A percentile compares a stretch with the other conserved stretches of the same genome.
These are phyloP conservation scores for Asteroscopus sphinx DNA, from an alignment of 2,888 invertebrate genomes.

Conservation along the genomic window DNA sequence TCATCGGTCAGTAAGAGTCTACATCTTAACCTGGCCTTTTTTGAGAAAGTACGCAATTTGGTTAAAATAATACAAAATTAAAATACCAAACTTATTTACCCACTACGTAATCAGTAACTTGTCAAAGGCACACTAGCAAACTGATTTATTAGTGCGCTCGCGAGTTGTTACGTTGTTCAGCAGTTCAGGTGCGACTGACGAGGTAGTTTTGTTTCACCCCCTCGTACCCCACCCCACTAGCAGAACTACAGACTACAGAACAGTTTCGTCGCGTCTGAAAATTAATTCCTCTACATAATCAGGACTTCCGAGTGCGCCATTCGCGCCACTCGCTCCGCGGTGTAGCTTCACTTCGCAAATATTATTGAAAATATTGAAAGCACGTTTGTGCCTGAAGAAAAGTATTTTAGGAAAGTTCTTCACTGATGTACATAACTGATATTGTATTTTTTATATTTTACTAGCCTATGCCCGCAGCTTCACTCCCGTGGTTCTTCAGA, in stretches of 20 bases:
- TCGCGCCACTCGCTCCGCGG: slow-evolving; percentile 60
- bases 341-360: slow-evolving; percentile 77
- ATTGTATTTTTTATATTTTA: too few species aligned
- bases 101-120: slow-evolving; percentile 24
- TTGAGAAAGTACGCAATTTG: too few species aligned
- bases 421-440: slow-evolving; percentile 5
- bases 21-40: too few species aligned
- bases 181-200: slow-evolving; percentile 83
- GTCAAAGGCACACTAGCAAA: slow-evolving; percentile 64
- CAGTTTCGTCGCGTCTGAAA: slow-evolving; percentile 88
- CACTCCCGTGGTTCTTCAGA: too few species aligned
- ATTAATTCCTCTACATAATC: slow-evolving; percentile 90
- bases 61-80: not conserved
- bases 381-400: slow-evolving; percentile 22
- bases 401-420: slow-evolving; percentile 27
- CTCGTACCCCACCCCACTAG: slow-evolving; percentile 53
- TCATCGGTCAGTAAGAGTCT: too few species aligned
- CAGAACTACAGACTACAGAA: slow-evolving; percentile 78
- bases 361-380: slow-evolving; percentile 50
- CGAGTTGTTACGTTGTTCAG: slow-evolving; percentile 77
- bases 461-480: too few species aligned
- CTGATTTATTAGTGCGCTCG: slow-evolving; percentile 75
- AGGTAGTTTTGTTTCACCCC: slow-evolving; percentile 80
- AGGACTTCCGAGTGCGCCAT: slow-evolving; percentile 79
- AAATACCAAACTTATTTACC: slow-evolving; percentile 6